phyloP scores from a whole-genome alignment of 1,140 invertebrate genomes.

The Eurosta solidaginis region DNA sequence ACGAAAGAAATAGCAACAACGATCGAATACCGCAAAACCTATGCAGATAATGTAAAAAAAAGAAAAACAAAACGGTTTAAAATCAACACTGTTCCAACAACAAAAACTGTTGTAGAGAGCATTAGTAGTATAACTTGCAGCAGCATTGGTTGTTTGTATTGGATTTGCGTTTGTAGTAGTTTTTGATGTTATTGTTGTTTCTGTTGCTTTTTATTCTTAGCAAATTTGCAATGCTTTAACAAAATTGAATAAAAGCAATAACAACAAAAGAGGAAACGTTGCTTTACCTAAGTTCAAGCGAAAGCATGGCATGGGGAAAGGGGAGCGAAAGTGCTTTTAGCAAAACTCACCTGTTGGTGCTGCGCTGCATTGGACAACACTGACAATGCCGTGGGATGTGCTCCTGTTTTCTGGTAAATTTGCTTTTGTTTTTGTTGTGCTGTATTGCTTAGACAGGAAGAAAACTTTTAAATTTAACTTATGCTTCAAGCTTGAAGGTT shows the following conservation, averaged over 20 bases:
- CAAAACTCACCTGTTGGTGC: conserved; percentile 23
- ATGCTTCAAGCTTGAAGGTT: neutral
- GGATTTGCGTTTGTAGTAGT: neutral
- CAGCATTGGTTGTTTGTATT: neutral
- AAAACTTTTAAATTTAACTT: conserved; percentile 10
- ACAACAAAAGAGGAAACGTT: neutral
- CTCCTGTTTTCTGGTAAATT: neutral
- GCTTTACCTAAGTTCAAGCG: too few relatives aligned
- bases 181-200: neutral
- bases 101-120: too few relatives aligned
- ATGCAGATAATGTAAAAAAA: neutral
- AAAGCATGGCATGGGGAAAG: neutral
- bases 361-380: neutral
- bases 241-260: neutral
- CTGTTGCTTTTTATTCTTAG: neutral
- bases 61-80: neutral
- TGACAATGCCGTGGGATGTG: neutral
- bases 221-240: neutral
- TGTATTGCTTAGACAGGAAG: neutral
- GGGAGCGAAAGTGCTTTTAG: neutral
- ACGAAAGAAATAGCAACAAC: neutral
- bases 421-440: neutral
- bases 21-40: neutral
- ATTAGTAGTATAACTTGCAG: neutral
- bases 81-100: neutral